Base-by-base conservation (phyloP, 2,797 vertebrate species). In the Sternotherus odoratus region DNA sequence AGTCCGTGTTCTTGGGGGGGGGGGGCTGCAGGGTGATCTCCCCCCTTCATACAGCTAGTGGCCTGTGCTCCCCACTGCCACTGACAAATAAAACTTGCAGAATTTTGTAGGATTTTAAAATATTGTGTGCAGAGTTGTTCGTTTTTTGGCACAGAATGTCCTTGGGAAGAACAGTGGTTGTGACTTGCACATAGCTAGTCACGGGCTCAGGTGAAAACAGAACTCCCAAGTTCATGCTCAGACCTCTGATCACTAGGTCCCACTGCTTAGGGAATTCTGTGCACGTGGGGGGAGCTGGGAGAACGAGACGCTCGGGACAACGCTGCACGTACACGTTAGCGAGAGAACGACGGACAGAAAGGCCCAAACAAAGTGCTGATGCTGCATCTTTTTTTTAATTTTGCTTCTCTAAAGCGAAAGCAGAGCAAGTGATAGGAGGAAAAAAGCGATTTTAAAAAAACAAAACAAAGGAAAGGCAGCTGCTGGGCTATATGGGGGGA, bases 311-410 rank as follows among this genome's bases (percentile, higher is more conserved):
- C 16, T 46, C 9, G 33, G 23, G 50, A 21, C 83, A 57, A 66
- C 91, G 81, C 63, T 53, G 85, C 79, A 48, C 15, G 0, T 0
- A 19, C 11, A 51, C 53, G 72, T 54, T 83, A 77, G 28, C 0
- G 1, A 91, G 89, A 72, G 63, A 87, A 86, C 77, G 39, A 21
- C 5, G 12, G 66, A 48, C 19, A 78, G 90, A 98, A 97, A 96
- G 95, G 95, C 97, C 74, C 91, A 74, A 36, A 96, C 90, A 96
- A 84, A 86, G 84, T 95, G 85, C 77, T 98, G 98, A 98, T 98
- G 98, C 98, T 98, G 98, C 85, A 98, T 98, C 96, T 98, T 98
- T 98, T 98, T 98, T 98, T 98, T 97, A 97, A 83, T 98, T 98
- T 98, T 98, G 98, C 98, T 96, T 98, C 98, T 98, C 95, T 96